These are phyloP conservation scores for Pseudochaenichthys georgianus DNA, from an alignment of 2,797 vertebrate species.

Conservation along the genomic window DNA sequence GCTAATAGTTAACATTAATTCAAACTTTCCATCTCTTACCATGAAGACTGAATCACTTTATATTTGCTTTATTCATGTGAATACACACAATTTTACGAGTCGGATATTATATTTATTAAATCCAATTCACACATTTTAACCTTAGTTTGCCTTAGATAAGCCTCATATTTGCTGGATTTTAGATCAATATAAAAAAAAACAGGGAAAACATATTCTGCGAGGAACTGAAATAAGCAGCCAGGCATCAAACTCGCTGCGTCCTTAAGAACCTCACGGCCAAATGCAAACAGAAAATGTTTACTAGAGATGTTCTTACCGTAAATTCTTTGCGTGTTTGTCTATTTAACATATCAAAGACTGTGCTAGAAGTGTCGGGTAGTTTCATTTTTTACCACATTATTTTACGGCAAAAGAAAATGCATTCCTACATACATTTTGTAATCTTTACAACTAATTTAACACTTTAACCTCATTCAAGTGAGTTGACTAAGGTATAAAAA, in stretches of 20 bases:
- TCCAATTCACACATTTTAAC: constrained; percentile 27
- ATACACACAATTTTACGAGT: constrained; percentile 1
- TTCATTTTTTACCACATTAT: constrained; percentile 4
- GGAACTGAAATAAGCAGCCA: constrained; percentile 53
- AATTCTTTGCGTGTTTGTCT: constrained; percentile 46
- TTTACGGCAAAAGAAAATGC: neutral
- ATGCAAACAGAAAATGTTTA: constrained; percentile 54
- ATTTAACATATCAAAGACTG: constrained; percentile 49
- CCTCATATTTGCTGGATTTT: constrained; percentile 59
- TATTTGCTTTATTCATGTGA: constrained; percentile 5
- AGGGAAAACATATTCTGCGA: constrained; percentile 54
- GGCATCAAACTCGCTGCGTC: constrained; percentile 31
- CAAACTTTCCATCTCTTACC: neutral
- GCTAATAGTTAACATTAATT: neutral
- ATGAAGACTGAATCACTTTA: neutral
- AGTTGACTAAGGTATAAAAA: constrained; percentile 15
- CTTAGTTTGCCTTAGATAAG: constrained; percentile 56
- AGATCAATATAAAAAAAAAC: constrained; percentile 63
- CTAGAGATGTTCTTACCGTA: constrained; percentile 34
- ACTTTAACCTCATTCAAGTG: constrained; percentile 11
- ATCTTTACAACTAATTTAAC: constrained; percentile 12
- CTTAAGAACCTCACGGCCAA: constrained; percentile 40
- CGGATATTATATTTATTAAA: constrained; percentile 3
- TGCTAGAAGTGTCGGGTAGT: constrained; percentile 47
- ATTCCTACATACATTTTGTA: neutral